phyloP scores from a whole-genome alignment of 2,797 vertebrate species.

The Enteromius anoplus region DNA sequence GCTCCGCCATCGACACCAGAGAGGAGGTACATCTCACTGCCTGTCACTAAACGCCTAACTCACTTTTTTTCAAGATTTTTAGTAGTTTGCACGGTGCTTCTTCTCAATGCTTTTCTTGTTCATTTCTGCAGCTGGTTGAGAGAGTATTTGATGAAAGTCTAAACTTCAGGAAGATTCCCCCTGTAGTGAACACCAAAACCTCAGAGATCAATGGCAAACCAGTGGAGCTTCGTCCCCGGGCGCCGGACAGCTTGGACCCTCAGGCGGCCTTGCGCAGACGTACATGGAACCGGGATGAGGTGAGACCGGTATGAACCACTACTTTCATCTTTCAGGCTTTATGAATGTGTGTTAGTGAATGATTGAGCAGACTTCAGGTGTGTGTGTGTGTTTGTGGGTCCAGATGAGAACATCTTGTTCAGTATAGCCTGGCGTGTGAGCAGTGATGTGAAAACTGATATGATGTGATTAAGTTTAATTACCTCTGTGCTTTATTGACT shows the following conservation, averaged over 20 bases:
- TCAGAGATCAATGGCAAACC: conserved; percentile 88
- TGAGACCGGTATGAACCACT: conserved; percentile 69
- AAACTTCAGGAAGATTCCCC: conserved; percentile 97
- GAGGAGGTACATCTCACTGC: conserved; percentile 90
- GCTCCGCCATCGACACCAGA: conserved; percentile 99
- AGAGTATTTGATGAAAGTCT: conserved; percentile 98
- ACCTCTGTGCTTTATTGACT: conserved; percentile 6
- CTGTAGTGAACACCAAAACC: conserved; percentile 84
- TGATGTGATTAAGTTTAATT: background rate
- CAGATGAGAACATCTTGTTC: background rate
- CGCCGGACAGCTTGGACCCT: conserved; percentile 86
- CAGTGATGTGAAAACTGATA: background rate
- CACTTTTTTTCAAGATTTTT: conserved; percentile 62
- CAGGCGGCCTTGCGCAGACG: conserved; percentile 89
- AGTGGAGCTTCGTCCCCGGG: conserved; percentile 83
- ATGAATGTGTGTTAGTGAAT: background rate
- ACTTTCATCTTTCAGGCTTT: background rate
- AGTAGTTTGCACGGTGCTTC: background rate
- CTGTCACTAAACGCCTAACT: conserved; percentile 77
- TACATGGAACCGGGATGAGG: conserved; percentile 98
- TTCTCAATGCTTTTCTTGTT: conserved; percentile 34
- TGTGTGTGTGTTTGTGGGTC: background rate
- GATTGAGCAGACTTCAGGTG: background rate
- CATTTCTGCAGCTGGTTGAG: conserved; percentile 87
- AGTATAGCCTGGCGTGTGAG: background rate